phyloP scores from a whole-genome alignment of 2,113 vertebrate species.

The Chloropsis hardwickii region DNA sequence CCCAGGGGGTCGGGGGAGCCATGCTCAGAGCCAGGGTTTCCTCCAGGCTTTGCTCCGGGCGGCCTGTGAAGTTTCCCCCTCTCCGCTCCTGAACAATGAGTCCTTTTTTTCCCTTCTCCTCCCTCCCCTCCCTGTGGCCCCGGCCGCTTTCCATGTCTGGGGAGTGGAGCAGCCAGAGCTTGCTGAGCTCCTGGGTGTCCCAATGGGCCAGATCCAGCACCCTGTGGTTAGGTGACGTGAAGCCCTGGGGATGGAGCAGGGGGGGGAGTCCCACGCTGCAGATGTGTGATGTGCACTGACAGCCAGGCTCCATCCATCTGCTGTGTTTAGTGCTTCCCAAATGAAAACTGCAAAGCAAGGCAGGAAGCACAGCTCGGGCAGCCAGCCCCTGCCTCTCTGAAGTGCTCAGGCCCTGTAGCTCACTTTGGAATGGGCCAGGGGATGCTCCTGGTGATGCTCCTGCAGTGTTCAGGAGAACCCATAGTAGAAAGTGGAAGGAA shows the following conservation, averaged over 20 bases:
- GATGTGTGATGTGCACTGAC: neutral
- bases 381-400: neutral
- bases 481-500: neutral
- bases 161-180: neutral
- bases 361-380: rapidly evolving
- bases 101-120: constrained; percentile 34
- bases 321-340: neutral
- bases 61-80: constrained; percentile 30
- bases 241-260: neutral
- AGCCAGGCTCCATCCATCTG: neutral
- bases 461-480: neutral
- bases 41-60: constrained; percentile 27
- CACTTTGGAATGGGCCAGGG: neutral
- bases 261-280: neutral
- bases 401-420: rapidly evolving
- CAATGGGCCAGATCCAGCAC: neutral
- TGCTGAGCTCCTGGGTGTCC: neutral
- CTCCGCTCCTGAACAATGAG: constrained; percentile 42
- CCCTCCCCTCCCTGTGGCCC: constrained; percentile 3
- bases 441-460: neutral
- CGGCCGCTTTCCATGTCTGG: neutral
- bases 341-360: neutral
- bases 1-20: neutral
- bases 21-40: constrained; percentile 29
- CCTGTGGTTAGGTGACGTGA: neutral